phyloP scores from a whole-genome alignment of 1,140 invertebrate species.

The Trichonephila clavata region DNA sequence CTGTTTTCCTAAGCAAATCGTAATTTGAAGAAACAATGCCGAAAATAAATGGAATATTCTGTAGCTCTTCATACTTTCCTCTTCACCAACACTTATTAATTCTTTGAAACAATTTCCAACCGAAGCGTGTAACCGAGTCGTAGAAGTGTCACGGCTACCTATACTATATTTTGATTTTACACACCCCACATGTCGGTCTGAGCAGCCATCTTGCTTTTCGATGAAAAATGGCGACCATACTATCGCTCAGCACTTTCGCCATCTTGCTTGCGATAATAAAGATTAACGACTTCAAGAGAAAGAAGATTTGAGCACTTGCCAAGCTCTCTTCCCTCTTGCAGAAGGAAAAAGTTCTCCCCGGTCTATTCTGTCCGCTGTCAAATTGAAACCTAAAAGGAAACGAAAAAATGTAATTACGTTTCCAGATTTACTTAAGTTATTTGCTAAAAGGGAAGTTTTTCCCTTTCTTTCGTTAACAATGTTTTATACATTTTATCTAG shows the following conservation, averaged over 20 bases:
- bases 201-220: conserved; percentile 45
- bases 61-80: neutral
- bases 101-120: neutral
- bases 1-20: too few relatives aligned
- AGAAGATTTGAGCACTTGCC: conserved; percentile 70
- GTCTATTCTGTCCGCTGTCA: conserved; percentile 43
- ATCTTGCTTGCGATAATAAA: conserved; percentile 74
- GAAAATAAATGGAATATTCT: neutral
- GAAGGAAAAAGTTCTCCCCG: conserved; percentile 35
- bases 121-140: neutral
- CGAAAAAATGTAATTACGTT: conserved; percentile 57
- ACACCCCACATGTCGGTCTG: neutral
- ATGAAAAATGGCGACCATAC: conserved; percentile 61
- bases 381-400: conserved; percentile 64
- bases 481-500: conserved; percentile 32
- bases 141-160: conserved; percentile 12
- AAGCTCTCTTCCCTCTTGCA: neutral
- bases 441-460: conserved; percentile 62
- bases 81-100: neutral
- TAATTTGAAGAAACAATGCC: too few relatives aligned
- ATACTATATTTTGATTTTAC: conserved; percentile 54
- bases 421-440: conserved; percentile 63
- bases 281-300: conserved; percentile 72
- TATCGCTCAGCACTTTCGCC: conserved; percentile 72
- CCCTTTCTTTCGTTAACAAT: conserved; percentile 11